Percentiles rank a stretch among this genome's conserved stretches.
These are phyloP conservation scores for Choristoneura fumiferana DNA, from an alignment of 1,140 invertebrate genomes.

Conservation along the genomic window DNA sequence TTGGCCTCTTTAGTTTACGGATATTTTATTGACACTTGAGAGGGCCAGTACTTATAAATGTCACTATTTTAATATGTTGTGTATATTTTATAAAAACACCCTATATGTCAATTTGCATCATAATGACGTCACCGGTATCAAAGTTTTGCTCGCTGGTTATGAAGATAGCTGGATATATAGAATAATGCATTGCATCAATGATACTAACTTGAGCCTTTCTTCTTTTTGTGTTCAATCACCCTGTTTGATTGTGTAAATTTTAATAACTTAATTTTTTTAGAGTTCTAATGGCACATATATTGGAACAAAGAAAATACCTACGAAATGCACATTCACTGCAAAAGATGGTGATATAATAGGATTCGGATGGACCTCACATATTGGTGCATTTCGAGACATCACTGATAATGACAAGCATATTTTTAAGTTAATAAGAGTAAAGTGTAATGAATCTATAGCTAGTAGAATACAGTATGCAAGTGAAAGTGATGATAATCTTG, in stretches of 20 bases:
- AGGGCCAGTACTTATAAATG: no score
- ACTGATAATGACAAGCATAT: conserved; percentile 60
- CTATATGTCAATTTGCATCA: no score
- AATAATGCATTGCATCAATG: no score
- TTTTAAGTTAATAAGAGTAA: conserved; percentile 52
- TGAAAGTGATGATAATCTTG: conserved; percentile 44
- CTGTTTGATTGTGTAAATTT: neutral
- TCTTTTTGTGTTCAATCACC: no score
- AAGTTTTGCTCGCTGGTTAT: no score
- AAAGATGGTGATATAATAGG: conserved; percentile 56
- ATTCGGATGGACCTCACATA: conserved; percentile 53
- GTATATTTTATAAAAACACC: no score
- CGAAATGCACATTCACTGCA: conserved; percentile 45
- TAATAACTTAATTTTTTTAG: conserved; percentile 35
- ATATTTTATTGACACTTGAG: no score
- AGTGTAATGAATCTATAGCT: conserved; percentile 27
- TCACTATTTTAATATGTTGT: no score
- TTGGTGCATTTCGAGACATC: conserved; percentile 39
- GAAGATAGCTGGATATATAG: no score
- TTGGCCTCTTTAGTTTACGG: no score
- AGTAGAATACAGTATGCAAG: conserved; percentile 49
- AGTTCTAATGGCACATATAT: conserved; percentile 69
- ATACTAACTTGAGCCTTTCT: no score
- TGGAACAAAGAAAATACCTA: conserved; percentile 51
- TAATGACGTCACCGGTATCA: no score